Percentiles rank a stretch among this genome's conserved stretches.
Evolutionary conservation across 2,113 vertebrate genomes (phyloP).

Genomic region (Microcebus griseorufus): DNA sequence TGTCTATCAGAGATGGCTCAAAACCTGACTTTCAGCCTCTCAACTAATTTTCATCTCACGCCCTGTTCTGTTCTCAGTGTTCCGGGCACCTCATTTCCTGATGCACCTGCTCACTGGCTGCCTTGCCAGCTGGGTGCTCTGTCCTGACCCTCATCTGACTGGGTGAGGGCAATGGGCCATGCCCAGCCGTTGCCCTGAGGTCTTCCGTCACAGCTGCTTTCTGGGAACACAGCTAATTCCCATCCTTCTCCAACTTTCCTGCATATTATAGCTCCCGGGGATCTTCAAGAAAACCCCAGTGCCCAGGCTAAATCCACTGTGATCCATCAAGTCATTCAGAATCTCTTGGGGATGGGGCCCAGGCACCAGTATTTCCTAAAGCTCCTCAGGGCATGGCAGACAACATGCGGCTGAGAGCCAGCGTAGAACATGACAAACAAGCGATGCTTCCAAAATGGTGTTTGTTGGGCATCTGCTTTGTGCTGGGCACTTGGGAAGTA

Average conservation of each 20-base stretch:
- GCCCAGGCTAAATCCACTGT: neutral
- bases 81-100: neutral
- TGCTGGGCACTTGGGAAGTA: neutral
- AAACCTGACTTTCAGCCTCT: neutral
- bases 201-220: neutral
- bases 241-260: neutral
- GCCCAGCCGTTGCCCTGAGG: fast-evolving
- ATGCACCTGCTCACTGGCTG: neutral
- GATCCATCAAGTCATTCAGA: neutral
- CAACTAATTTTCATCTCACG: neutral
- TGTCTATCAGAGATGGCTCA: neutral
- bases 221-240: neutral
- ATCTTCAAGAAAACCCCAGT: neutral
- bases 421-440: neutral
- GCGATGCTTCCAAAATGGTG: neutral
- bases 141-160: neutral
- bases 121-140: neutral
- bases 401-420: neutral
- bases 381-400: neutral
- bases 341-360: neutral
- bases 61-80: neutral
- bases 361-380: no score
- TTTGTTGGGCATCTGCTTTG: neutral
- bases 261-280: no score
- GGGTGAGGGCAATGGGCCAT: no score